Conservation (phyloP, 2,888 invertebrate species). For the Mimumesa dahlbomi region DNA sequence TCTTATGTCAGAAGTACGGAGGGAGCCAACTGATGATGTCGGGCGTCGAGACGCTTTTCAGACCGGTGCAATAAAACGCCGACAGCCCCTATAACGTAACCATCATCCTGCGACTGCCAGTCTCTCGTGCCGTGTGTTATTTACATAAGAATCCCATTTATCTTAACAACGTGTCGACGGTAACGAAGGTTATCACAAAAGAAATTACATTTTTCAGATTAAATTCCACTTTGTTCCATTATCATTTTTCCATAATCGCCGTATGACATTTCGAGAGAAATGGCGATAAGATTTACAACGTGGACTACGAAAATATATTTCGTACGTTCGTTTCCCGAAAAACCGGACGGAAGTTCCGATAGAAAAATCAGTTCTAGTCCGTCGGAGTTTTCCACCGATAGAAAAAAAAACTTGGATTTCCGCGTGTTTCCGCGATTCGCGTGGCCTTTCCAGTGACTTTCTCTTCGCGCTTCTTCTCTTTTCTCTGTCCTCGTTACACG, state of each 20-base stretch:
- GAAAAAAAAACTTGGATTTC: not conserved
- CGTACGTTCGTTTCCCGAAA: no score
- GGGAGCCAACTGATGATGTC: slow-evolving; percentile 27
- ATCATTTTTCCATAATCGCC: no score
- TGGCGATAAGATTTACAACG: no score
- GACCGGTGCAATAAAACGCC: slow-evolving; percentile 48
- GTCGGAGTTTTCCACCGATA: not conserved
- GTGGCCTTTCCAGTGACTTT: slow-evolving; percentile 40
- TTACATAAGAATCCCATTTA: slow-evolving; percentile 32
- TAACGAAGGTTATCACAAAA: slow-evolving; percentile 9
- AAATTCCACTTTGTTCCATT: no score
- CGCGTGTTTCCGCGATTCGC: slow-evolving; percentile 9
- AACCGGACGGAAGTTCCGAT: no score
- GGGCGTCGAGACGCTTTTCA: slow-evolving; percentile 53
- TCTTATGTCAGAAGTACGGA: slow-evolving; percentile 32
- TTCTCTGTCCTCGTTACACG: slow-evolving; percentile 41
- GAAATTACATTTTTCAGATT: not conserved
- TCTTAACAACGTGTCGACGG: not conserved
- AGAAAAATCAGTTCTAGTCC: no score
- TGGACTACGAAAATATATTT: no score
- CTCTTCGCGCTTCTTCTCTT: slow-evolving; percentile 32
- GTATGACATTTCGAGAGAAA: no score
- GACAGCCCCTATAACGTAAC: slow-evolving; percentile 31
- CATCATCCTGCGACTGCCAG: not conserved
- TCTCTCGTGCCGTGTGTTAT: slow-evolving; percentile 17